Evolutionary conservation across 2,888 invertebrate genomes (phyloP).

Genomic region (Phengaris alcon): DNA sequence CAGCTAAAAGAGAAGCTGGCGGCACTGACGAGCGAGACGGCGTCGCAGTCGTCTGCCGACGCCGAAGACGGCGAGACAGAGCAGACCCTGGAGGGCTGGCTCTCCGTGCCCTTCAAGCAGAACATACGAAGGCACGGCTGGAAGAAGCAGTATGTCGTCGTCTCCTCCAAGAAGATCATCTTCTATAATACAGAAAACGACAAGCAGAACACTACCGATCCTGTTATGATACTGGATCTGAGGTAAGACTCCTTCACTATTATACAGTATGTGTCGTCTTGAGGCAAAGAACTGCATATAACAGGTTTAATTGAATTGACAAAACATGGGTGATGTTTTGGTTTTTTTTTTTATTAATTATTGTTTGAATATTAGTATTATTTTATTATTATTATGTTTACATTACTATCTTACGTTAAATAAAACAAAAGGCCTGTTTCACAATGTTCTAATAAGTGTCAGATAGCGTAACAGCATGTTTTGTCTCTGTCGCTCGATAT

Average conservation of each 20-base stretch:
- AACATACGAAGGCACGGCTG: slow-evolving; percentile 97
- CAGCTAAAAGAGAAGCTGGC: slow-evolving; percentile 92
- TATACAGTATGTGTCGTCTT: too few relatives aligned
- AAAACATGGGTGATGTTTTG: too few relatives aligned
- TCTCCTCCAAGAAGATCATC: slow-evolving; percentile 97
- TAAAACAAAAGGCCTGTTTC: too few relatives aligned
- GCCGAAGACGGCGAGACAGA: slow-evolving; percentile 90
- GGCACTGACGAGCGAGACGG: slow-evolving; percentile 90
- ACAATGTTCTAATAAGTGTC: too few relatives aligned
- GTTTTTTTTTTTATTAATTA: too few relatives aligned
- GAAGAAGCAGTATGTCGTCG: slow-evolving; percentile 98
- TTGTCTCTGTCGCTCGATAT: too few relatives aligned
- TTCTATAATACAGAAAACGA: slow-evolving; percentile 97
- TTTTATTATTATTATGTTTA: too few relatives aligned
- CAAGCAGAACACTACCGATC: slow-evolving; percentile 95
- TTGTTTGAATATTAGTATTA: too few relatives aligned
- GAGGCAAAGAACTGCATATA: too few relatives aligned
- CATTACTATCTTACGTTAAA: too few relatives aligned
- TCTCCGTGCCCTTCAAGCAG: slow-evolving; percentile 96
- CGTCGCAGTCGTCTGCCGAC: slow-evolving; percentile 93
- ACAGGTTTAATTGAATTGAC: too few relatives aligned
- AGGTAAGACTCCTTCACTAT: slow-evolving; percentile 78
- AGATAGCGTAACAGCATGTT: too few relatives aligned
- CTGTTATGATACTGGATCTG: slow-evolving; percentile 95
- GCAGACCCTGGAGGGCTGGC: slow-evolving; percentile 95